Base-by-base conservation (phyloP, 1,140 invertebrate species). In the Zaprionus ornatus region DNA sequence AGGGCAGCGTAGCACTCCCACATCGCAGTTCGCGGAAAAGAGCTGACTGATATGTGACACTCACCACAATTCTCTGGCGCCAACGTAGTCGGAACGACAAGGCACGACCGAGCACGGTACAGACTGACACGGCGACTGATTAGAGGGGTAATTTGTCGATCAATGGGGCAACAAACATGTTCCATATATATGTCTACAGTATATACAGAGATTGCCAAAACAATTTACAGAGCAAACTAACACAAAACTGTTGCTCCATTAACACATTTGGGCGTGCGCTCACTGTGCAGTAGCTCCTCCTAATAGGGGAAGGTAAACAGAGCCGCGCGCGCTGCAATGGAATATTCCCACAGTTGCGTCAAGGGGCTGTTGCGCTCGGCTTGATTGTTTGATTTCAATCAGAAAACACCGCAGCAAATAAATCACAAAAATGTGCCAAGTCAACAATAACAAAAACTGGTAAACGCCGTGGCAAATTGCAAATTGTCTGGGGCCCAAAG, bases 331-430 rank as follows among this genome's bases (percentile, higher is more conserved):
- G 75, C 79, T 86, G 80, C 84, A 88, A 56, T 88, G 84, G 84
- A 88, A 88, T 88, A 88, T 88, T 88, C 84, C 84, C 84, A 88
- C 84, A 90, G 85, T 81, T 80, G 82, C 77, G 82, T 83, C 80
- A 83, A 82, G 74, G 57, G 66, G 64, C 52, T 25, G 25, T 42
- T 70, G 42, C 45, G 25, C 37, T 37, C 50, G 45, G 45, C 45
- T 23, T 72, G 60, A 45, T 52, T 77, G 74, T 77, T 79, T 79
- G 78, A 86, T 82, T 86, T 82, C 70, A 79, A 86, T 82, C 75
- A 87, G 76, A 69, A 84, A 86, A 83, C 50, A 61, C 77, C 76
- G 72, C 82, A 32, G 61, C 79, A 85, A 82, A 85, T 86, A 85
- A 85, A 82, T 86, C 82, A 70, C 55, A 80, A 77, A 88, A 88